These are phyloP conservation scores for Struthio camelus DNA, from an alignment of 2,113 vertebrate species.

Conservation along the genomic window DNA sequence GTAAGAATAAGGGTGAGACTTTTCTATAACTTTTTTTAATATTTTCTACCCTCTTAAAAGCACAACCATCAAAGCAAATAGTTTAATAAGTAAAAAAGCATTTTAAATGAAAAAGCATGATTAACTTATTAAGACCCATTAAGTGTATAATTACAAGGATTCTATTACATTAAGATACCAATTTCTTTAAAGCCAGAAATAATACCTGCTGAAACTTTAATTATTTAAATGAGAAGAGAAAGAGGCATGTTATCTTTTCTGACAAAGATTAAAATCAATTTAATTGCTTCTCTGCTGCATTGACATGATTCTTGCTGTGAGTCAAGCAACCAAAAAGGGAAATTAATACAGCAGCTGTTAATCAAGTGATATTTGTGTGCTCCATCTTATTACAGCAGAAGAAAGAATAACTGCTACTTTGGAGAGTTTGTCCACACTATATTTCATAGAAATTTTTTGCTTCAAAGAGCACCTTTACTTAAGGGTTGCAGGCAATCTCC, in stretches of 20 bases:
- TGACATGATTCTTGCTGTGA: constrained; percentile 85
- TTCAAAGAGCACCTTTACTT: constrained; percentile 36
- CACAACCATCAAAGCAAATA: constrained; percentile 76
- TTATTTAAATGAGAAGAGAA: constrained; percentile 88
- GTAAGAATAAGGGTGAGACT: not conserved
- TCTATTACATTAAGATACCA: constrained; percentile 84
- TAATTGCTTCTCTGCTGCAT: constrained; percentile 86
- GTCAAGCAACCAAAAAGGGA: constrained; percentile 86
- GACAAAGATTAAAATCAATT: constrained; percentile 90
- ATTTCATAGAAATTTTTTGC: not conserved
- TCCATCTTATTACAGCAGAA: constrained; percentile 73
- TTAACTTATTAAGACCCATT: constrained; percentile 87
- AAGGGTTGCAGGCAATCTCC: constrained; percentile 19
- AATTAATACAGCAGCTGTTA: constrained; percentile 86
- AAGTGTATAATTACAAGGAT: constrained; percentile 85
- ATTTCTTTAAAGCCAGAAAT: constrained; percentile 86
- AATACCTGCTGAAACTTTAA: constrained; percentile 88
- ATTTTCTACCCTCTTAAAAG: constrained; percentile 64
- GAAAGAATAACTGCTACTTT: constrained; percentile 57
- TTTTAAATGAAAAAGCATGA: constrained; percentile 82
- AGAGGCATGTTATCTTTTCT: constrained; percentile 85
- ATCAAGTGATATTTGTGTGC: constrained; percentile 80
- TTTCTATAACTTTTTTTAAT: constrained; percentile 31
- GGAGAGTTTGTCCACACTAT: constrained; percentile 37
- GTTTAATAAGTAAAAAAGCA: constrained; percentile 78